Evolutionary conservation across 2,888 invertebrate species (phyloP).

Genomic region (Drosophila picticornis): DNA sequence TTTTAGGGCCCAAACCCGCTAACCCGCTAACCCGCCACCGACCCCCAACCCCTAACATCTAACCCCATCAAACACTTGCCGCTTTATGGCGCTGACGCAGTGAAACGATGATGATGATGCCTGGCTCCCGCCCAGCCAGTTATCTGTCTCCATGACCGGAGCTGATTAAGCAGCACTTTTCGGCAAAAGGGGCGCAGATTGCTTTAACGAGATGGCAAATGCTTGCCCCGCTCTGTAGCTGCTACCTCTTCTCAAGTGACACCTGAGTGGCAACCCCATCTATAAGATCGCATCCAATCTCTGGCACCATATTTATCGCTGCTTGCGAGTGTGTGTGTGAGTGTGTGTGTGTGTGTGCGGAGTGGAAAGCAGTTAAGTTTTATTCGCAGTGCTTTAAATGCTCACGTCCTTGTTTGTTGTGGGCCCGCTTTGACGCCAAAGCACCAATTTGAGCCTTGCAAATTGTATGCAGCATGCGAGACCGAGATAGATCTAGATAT

Average conservation of each 20-base stretch:
- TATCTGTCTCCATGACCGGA: constrained; percentile 61
- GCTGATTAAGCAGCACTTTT: constrained; percentile 64
- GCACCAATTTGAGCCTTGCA: constrained; percentile 64
- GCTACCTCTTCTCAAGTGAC: constrained; percentile 36
- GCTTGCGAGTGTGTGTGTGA: constrained; percentile 13
- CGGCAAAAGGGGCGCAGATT: constrained; percentile 39
- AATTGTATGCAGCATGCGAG: constrained; percentile 47
- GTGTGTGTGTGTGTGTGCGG: constrained; percentile 18
- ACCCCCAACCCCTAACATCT: not conserved
- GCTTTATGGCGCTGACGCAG: constrained; percentile 68
- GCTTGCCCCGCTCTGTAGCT: not conserved
- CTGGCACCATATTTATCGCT: constrained; percentile 12
- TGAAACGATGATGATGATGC: constrained; percentile 52
- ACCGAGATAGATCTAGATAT: not conserved
- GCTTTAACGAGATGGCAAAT: constrained; percentile 59
- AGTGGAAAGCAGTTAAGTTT: constrained; percentile 69
- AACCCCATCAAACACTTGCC: constrained; percentile 4
- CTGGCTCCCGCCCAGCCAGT: constrained; percentile 54
- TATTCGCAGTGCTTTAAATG: constrained; percentile 73
- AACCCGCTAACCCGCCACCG: not conserved
- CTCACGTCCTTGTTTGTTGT: constrained; percentile 64
- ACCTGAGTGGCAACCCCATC: constrained; percentile 55
- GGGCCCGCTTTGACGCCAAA: constrained; percentile 31
- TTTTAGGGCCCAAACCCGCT: not conserved
- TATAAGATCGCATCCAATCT: constrained; percentile 16